Conservation (phyloP, 1,140 invertebrate genomes). For the Drosophila melanogaster region Release_6_plus_ISO1_MT NT_033777.3:12919001-12919500, state of each 20-base stretch:
- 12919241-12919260: slow-evolving; percentile 50
- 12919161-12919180: slow-evolving; percentile 72
- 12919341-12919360: background rate
- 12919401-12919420: background rate
- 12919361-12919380: background rate
- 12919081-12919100: slow-evolving; percentile 50
- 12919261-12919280: slow-evolving; percentile 64
- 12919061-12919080: slow-evolving; percentile 72
- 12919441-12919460: no score
- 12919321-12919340: background rate
- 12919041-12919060: slow-evolving; percentile 72
- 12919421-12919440: background rate
- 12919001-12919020: slow-evolving; percentile 75
- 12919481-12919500: no score
- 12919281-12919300: slow-evolving; percentile 30
- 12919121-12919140: slow-evolving; percentile 48
- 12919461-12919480: no score
- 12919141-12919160: slow-evolving; percentile 78
- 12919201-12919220: slow-evolving; percentile 44
- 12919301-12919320: background rate
- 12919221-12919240: slow-evolving; percentile 15
- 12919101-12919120: slow-evolving; percentile 3
- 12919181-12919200: slow-evolving; percentile 82
- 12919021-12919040: slow-evolving; percentile 66
- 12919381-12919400: no score